Evolutionary conservation across 2,888 invertebrate genomes (phyloP).

Genomic region (Mactromeris polynyma): DNA sequence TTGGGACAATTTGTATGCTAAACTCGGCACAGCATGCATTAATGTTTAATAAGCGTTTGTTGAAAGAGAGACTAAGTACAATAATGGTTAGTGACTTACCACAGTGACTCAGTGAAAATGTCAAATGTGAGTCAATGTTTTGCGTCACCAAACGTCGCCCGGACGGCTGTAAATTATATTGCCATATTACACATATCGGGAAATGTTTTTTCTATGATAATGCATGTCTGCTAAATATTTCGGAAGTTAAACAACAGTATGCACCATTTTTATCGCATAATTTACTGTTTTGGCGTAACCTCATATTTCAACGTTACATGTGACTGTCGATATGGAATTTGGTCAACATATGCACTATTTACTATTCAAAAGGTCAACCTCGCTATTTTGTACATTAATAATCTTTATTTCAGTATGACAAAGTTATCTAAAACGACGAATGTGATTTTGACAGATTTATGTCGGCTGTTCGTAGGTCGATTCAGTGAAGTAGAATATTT

Average conservation of each 20-base stretch:
- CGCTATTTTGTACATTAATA: too few species aligned
- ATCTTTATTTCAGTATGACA: too few species aligned
- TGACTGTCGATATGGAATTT: too few species aligned
- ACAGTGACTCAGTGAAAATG: background rate
- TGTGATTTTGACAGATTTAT: too few species aligned
- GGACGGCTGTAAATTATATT: background rate
- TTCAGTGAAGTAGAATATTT: too few species aligned
- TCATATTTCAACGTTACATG: too few species aligned
- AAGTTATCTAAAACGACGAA: too few species aligned
- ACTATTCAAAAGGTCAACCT: too few species aligned
- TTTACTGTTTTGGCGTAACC: background rate
- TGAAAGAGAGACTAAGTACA: background rate
- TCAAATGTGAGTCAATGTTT: background rate
- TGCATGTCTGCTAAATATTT: background rate
- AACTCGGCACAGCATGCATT: background rate
- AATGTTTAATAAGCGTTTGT: background rate
- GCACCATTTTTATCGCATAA: background rate
- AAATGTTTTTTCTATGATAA: background rate
- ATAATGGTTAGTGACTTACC: background rate
- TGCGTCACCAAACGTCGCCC: background rate
- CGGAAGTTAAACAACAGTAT: background rate
- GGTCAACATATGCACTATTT: too few species aligned
- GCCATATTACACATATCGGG: background rate
- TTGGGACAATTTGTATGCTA: background rate
- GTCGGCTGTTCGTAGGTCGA: too few species aligned